Conservation (phyloP, 2,797 vertebrate genomes). For the Novumbra hubbsi region DNA sequence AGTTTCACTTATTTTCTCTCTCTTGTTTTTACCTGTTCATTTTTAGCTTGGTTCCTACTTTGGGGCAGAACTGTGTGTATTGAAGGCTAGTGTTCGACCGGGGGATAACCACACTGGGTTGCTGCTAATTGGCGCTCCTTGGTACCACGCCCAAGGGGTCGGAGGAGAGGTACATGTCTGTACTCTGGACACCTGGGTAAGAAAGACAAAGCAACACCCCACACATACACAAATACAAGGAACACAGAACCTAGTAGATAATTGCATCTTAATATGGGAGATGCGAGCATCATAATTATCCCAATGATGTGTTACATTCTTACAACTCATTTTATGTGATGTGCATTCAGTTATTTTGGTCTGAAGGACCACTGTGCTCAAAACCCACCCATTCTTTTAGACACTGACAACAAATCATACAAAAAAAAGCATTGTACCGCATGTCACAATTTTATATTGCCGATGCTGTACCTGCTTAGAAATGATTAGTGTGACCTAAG, state of each 20-base stretch:
- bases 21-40: background rate
- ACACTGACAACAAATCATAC: background rate
- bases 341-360: no score
- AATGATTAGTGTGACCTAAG: no score
- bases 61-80: slow-evolving; percentile 66
- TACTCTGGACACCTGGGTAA: slow-evolving; percentile 31
- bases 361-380: background rate
- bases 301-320: no score
- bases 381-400: background rate
- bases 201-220: background rate
- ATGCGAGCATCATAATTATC: no score
- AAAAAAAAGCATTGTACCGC: background rate
- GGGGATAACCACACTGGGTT: slow-evolving; percentile 43
- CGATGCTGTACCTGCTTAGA: background rate
- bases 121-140: slow-evolving; percentile 68
- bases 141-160: slow-evolving; percentile 47
- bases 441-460: background rate
- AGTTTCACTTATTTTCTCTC: background rate
- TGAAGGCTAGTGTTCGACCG: slow-evolving; percentile 34
- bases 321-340: no score
- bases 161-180: slow-evolving; percentile 72
- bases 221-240: background rate
- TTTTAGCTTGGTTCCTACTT: slow-evolving; percentile 76
- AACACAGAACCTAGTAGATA: background rate
- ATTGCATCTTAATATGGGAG: background rate